Evolutionary conservation across 2,888 invertebrate genomes (phyloP).

Genomic region (Leptinotarsa rubiginosa): DNA sequence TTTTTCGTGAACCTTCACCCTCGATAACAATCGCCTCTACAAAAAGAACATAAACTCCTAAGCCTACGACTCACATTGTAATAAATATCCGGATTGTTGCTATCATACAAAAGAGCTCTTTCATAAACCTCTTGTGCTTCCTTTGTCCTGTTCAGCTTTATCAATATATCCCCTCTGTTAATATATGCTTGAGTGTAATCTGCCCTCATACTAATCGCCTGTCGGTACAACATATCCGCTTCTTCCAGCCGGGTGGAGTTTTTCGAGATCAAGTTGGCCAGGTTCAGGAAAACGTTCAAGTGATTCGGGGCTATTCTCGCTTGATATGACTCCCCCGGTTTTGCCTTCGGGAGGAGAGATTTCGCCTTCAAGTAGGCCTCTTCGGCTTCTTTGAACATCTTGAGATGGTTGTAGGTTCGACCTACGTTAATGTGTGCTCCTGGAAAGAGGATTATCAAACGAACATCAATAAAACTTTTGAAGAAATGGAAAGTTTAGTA

Average conservation of each 20-base stretch:
- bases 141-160: constrained; percentile 92
- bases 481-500: too few relatives aligned
- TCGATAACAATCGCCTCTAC: neutral
- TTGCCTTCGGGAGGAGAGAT: constrained; percentile 88
- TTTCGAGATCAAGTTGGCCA: constrained; percentile 93
- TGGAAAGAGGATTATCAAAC: constrained; percentile 12
- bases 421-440: constrained; percentile 95
- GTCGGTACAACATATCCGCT: constrained; percentile 92
- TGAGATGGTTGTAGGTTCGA: constrained; percentile 91
- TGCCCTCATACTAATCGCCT: constrained; percentile 96
- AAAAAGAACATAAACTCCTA: neutral
- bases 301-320: constrained; percentile 96
- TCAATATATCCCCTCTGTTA: constrained; percentile 94
- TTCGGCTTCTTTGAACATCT: constrained; percentile 90
- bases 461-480: too few relatives aligned
- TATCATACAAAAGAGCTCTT: constrained; percentile 91
- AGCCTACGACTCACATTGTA: constrained; percentile 82
- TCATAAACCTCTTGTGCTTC: constrained; percentile 97
- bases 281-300: constrained; percentile 93
- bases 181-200: constrained; percentile 97
- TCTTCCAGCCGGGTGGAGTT: constrained; percentile 92
- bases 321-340: constrained; percentile 94
- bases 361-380: constrained; percentile 92
- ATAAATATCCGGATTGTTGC: constrained; percentile 93
- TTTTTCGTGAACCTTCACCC: neutral